Conservation (phyloP, 1,140 invertebrate species). For the Triops cancriformis region DNA sequence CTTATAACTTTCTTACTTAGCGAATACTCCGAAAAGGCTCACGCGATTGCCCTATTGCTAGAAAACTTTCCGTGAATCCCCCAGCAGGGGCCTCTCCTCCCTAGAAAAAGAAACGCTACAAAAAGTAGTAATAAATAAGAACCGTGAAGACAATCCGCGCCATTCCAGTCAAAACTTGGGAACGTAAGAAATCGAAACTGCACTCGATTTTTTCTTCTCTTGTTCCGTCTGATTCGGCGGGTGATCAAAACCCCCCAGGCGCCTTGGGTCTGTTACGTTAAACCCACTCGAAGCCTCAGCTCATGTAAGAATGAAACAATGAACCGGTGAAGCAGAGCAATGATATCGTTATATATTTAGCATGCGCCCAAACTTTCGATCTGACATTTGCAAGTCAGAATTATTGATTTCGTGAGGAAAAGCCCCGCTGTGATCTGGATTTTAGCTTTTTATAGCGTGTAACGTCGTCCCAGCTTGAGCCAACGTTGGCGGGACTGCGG, state of each 20-base stretch:
- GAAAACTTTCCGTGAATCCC: not conserved
- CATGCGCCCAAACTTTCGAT: not conserved
- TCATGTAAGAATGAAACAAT: not conserved
- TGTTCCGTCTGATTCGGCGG: not conserved
- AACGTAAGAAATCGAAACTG: not conserved
- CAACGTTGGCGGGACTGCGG: not conserved
- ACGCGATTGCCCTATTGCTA: conserved; percentile 3
- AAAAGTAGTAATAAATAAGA: not conserved
- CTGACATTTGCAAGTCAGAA: conserved; percentile 6
- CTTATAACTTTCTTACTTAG: not conserved
- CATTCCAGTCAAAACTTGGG: not conserved
- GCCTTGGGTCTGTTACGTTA: not conserved
- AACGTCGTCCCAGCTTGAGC: not conserved
- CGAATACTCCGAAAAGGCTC: not conserved
- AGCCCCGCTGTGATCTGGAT: conserved; percentile 1
- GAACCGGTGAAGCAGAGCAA: too few relatives aligned
- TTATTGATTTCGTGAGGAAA: conserved; percentile 1
- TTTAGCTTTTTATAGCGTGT: not conserved
- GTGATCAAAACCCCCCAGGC: not conserved
- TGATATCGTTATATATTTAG: too few relatives aligned
- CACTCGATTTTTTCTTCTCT: not conserved
- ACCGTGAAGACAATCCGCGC: not conserved
- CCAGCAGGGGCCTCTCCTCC: not conserved
- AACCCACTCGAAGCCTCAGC: not conserved
- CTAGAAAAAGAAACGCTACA: not conserved